Evolutionary conservation across 2,888 invertebrate genomes (phyloP).

Genomic region (Eupithecia dodoneata): DNA sequence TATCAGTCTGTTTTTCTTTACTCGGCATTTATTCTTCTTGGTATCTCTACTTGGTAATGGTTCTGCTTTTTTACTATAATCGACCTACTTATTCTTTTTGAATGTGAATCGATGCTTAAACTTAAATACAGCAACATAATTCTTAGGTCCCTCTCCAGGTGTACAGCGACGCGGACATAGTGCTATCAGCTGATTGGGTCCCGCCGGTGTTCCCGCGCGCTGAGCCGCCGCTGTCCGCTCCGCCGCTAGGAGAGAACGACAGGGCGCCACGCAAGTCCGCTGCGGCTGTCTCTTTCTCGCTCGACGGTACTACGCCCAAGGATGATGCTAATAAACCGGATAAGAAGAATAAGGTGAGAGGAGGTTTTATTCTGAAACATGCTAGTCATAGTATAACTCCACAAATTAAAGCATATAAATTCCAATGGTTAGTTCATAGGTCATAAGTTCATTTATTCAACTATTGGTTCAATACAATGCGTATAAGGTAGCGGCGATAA

Average conservation of each 20-base stretch:
- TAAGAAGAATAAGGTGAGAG: slow-evolving; percentile 89
- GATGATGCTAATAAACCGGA: slow-evolving; percentile 84
- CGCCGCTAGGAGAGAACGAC: slow-evolving; percentile 80
- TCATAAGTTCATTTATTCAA: too few species aligned
- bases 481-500: neutral
- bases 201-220: slow-evolving; percentile 92
- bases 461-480: neutral
- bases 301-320: slow-evolving; percentile 70
- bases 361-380: neutral
- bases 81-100: neutral
- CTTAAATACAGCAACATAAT: slow-evolving; percentile 25
- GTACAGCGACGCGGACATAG: slow-evolving; percentile 95
- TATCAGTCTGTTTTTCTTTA: neutral
- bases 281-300: slow-evolving; percentile 77
- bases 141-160: slow-evolving; percentile 71
- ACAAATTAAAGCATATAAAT: neutral
- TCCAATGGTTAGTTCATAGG: neutral
- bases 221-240: slow-evolving; percentile 84
- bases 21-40: neutral
- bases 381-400: neutral
- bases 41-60: neutral
- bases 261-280: slow-evolving; percentile 73
- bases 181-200: slow-evolving; percentile 93
- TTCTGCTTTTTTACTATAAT: slow-evolving; percentile 8
- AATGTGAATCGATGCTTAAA: neutral